Base-by-base conservation (phyloP, 92 coral and sea anemone genomes). In the Pocillopora grandis region DNA sequence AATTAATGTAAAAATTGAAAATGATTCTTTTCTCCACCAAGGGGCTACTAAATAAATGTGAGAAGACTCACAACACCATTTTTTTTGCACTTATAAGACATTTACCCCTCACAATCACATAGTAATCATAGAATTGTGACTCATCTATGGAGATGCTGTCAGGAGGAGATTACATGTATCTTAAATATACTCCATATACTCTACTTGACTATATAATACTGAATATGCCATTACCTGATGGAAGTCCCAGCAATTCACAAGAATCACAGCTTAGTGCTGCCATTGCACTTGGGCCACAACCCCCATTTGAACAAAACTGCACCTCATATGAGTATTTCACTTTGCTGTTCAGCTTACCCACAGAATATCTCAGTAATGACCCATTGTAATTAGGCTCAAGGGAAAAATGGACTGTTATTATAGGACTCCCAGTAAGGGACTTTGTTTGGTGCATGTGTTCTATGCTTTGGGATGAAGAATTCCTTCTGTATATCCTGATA, bases 291-390 rank as follows among this genome's bases (percentile, higher is more conserved):
- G 72, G 72, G 33, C 80, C 86, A 63, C 86, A 83, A 10, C 86
- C 86, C 16, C 80, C 86, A 23, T 62, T 74, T 27, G 86, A 62
- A 83, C 86, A 83, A 62, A 63, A 74, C 86, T 49, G 62, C 72
- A 83, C 37, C 48, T 15, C 36, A 19, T 42, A 71, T 10, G 12
- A 20, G 73, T 62, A 52, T 5, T 17, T 83, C 18, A 1, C 18
- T 17, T 21, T 14, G 15, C 52, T 49, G 15, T 19, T 31, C 11
- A 83, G 80, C 57, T 75, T 65, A 17, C 21, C 9, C 5, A 83
- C 12, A 13, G 86, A 48, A 66, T 12, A 11, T 1, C 55, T 49
- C 20, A 72, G 14, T 14, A 83, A 62, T 5, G 86, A 73, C 23
- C 80, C 86, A 73, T 73, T 83, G 49, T 63, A 83, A 75, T 62